phyloP scores from a whole-genome alignment of 2,113 vertebrate species.

The Phyllostomus discolor region DNA sequence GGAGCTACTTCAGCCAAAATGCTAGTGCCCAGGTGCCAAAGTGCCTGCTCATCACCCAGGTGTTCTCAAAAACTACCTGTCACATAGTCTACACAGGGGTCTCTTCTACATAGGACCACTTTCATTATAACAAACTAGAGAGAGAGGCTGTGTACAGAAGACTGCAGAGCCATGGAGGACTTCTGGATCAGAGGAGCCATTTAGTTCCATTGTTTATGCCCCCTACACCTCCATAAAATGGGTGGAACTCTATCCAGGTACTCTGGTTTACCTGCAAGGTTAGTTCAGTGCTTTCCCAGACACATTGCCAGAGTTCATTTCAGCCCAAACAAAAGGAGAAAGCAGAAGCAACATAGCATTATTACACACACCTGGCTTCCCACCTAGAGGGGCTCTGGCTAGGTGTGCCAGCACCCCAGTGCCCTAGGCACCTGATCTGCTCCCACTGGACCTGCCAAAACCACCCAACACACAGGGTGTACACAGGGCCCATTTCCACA shows the following conservation, averaged over 20 bases:
- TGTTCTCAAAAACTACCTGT: neutral
- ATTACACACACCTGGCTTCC: neutral
- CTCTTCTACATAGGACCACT: neutral
- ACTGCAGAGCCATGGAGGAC: neutral
- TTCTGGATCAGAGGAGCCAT: neutral
- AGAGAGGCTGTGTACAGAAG: neutral
- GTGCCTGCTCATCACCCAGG: neutral
- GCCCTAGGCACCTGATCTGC: neutral
- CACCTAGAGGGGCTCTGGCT: neutral
- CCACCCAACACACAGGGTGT: neutral
- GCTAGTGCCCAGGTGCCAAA: neutral
- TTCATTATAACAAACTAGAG: neutral
- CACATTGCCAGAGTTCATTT: neutral
- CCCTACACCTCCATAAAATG: neutral
- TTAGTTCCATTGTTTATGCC: neutral
- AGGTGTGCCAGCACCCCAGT: neutral
- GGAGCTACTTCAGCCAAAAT: neutral
- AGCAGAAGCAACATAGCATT: neutral
- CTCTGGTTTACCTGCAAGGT: neutral
- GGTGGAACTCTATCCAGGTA: neutral
- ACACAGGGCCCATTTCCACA: neutral
- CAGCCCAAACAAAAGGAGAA: neutral
- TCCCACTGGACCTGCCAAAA: neutral
- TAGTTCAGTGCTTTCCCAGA: neutral
- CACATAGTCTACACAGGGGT: neutral